Conservation (phyloP, 1,140 invertebrate genomes). For the Scaptodrosophila lebanonensis region DNA sequence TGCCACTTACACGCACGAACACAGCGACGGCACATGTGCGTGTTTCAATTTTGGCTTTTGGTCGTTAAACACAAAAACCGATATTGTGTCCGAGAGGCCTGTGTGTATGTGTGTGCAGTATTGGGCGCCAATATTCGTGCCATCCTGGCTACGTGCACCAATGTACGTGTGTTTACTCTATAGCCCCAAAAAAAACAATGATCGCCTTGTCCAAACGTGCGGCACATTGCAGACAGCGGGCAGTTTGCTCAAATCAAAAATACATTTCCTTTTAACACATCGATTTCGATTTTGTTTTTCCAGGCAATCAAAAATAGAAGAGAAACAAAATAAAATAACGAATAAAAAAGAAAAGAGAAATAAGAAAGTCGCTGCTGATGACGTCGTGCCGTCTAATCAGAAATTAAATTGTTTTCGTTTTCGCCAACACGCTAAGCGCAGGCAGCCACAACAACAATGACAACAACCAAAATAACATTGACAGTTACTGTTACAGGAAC, state of each 20-base stretch:
- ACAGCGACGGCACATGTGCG: constrained; percentile 46
- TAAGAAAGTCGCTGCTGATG: not conserved
- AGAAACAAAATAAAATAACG: constrained; percentile 13
- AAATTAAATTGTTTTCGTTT: constrained; percentile 59
- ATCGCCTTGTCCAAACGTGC: constrained; percentile 37
- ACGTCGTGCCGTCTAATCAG: constrained; percentile 48
- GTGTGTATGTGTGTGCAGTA: not conserved
- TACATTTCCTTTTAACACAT: constrained; percentile 58
- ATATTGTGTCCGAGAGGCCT: constrained; percentile 35
- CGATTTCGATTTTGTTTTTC: constrained; percentile 48
- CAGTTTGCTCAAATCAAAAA: constrained; percentile 50
- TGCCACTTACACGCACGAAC: constrained; percentile 17
- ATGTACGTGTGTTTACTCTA: constrained; percentile 10
- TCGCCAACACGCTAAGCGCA: constrained; percentile 14
- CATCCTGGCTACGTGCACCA: not conserved
- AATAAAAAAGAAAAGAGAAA: too few species aligned
- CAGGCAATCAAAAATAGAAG: constrained; percentile 54
- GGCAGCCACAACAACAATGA: constrained; percentile 9
- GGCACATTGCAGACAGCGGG: constrained; percentile 27
- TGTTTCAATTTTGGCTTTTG: constrained; percentile 51
- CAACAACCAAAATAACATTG: constrained; percentile 1
- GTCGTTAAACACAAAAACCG: constrained; percentile 38
- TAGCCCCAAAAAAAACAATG: too few species aligned
- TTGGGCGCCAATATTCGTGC: not conserved
- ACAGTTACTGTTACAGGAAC: too few species aligned